Evolutionary conservation across 2,797 vertebrate species (phyloP).

Genomic region (Enteromius afrohamiltoni): DNA sequence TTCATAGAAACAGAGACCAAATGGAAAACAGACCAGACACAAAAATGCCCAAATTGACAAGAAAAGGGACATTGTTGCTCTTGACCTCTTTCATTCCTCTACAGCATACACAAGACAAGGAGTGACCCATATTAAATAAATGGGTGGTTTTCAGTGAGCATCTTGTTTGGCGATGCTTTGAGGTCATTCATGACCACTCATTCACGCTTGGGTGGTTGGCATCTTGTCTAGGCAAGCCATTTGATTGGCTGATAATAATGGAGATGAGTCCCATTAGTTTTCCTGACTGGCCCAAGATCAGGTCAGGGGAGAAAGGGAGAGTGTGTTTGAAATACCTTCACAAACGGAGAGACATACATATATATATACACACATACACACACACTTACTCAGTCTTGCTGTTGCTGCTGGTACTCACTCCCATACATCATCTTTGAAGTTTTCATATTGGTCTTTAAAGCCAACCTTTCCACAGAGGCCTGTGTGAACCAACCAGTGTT

Average conservation of each 20-base stretch:
- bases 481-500: slow-evolving; percentile 29
- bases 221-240: slow-evolving; percentile 48
- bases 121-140: slow-evolving; percentile 65
- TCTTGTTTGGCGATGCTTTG: slow-evolving; percentile 60
- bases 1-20: slow-evolving; percentile 24
- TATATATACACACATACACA: slow-evolving; percentile 5
- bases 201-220: slow-evolving; percentile 56
- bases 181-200: slow-evolving; percentile 59
- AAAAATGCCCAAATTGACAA: slow-evolving; percentile 46
- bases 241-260: slow-evolving; percentile 58
- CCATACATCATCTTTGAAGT: slow-evolving; percentile 51
- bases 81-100: slow-evolving; percentile 50
- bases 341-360: slow-evolving; percentile 12
- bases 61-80: slow-evolving; percentile 60
- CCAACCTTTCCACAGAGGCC: slow-evolving; percentile 32
- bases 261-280: slow-evolving; percentile 56
- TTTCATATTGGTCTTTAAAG: slow-evolving; percentile 46
- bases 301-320: slow-evolving; percentile 45
- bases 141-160: slow-evolving; percentile 59
- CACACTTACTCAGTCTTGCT: slow-evolving; percentile 22
- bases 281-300: slow-evolving; percentile 47
- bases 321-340: slow-evolving; percentile 53
- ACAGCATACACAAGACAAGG: slow-evolving; percentile 56
- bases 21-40: slow-evolving; percentile 43
- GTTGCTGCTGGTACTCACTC: slow-evolving; percentile 41